Evolutionary conservation across 64 coral and sea anemone species (phyloP).

Genomic region (Astreopora myriophthalma): DNA sequence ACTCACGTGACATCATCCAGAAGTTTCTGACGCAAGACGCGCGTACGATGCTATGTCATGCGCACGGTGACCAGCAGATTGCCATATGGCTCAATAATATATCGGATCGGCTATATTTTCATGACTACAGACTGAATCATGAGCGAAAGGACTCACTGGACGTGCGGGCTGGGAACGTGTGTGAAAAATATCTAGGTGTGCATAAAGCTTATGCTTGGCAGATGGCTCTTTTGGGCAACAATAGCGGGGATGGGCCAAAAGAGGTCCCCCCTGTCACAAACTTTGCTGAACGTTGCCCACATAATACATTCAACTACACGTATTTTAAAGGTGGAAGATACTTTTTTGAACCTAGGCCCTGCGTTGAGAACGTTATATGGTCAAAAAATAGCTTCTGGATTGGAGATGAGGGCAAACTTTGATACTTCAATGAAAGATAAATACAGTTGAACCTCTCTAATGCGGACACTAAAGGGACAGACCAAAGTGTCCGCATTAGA

Average conservation of each 20-base stretch:
- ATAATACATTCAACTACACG: background rate
- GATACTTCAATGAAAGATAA: background rate
- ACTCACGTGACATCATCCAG: constrained; percentile 15
- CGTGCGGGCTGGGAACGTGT: constrained; percentile 6
- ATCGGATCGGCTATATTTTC: background rate
- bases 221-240: constrained; percentile 19
- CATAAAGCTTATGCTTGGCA: background rate
- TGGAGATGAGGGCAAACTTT: background rate
- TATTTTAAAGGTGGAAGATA: background rate
- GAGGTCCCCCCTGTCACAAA: background rate
- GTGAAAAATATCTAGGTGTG: constrained; percentile 34
- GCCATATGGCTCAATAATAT: constrained; percentile 73
- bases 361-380: constrained; percentile 2
- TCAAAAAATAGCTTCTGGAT: background rate
- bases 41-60: constrained; percentile 51
- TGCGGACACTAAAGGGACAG: no score
- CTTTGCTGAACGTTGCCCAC: background rate
- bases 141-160: background rate
- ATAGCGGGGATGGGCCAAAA: constrained; percentile 29
- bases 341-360: constrained; percentile 19
- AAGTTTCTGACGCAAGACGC: constrained; percentile 56
- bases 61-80: constrained; percentile 72
- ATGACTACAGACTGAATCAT: constrained; percentile 35
- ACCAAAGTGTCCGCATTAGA: no score
- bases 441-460: no score